Evolutionary conservation across 2,888 invertebrate genomes (phyloP).

Genomic region (Rotaria magnacalcarata): DNA sequence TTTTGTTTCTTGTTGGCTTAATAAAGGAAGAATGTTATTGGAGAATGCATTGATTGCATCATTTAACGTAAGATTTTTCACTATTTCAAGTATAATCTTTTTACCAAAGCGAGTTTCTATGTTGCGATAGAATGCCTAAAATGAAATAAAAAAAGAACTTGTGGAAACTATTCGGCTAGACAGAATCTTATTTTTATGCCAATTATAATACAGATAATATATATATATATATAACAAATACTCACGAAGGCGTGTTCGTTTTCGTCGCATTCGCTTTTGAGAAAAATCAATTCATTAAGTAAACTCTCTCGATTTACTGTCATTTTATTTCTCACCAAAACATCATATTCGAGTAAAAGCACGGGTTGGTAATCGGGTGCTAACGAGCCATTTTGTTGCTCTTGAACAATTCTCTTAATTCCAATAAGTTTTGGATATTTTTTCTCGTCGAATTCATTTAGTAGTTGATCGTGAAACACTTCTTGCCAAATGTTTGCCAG

Average conservation of each 20-base stretch:
- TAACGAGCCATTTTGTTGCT: not conserved
- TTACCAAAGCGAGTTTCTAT: not conserved
- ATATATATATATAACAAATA: no score
- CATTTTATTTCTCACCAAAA: not conserved
- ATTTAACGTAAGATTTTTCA: not conserved
- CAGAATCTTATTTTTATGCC: no score
- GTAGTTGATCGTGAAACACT: not conserved
- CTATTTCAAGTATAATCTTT: not conserved
- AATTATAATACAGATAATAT: not conserved
- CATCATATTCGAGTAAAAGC: not conserved
- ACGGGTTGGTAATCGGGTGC: not conserved
- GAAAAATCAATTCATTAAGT: no score
- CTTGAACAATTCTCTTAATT: not conserved
- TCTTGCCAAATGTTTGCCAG: not conserved
- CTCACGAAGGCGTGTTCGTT: no score
- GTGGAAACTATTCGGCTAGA: not conserved
- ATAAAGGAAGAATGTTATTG: not conserved
- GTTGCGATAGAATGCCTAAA: not conserved
- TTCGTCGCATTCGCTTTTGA: no score
- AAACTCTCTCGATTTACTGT: not conserved
- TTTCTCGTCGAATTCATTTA: not conserved
- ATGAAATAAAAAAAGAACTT: not conserved
- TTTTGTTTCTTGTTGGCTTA: not conserved
- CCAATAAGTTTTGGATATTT: not conserved
- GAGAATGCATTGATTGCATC: not conserved